These are phyloP conservation scores for Hephaestus fuliginosus DNA, from an alignment of 2,797 vertebrate species.

Conservation along the genomic window DNA sequence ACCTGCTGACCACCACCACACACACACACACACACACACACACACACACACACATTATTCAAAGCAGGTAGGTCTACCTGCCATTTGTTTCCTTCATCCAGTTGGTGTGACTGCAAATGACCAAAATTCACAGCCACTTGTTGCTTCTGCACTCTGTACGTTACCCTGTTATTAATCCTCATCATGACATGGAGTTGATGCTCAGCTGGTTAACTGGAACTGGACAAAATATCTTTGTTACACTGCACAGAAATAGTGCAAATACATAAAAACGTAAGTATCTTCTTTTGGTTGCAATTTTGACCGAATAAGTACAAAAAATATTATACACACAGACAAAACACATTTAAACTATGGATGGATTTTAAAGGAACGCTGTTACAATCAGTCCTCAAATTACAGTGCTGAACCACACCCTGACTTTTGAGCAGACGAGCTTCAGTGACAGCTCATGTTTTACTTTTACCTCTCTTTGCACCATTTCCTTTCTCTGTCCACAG, in stretches of 20 bases:
- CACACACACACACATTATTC: too few relatives aligned
- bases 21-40: too few relatives aligned
- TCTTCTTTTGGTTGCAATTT: background rate
- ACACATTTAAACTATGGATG: background rate
- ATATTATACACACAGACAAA: too few relatives aligned
- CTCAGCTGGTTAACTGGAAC: too few relatives aligned
- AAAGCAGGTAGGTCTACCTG: too few relatives aligned
- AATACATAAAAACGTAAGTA: background rate
- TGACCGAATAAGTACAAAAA: background rate
- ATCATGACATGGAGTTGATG: too few relatives aligned
- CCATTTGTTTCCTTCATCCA: too few relatives aligned
- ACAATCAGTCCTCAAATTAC: constrained; percentile 5
- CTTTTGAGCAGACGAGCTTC: constrained; percentile 32
- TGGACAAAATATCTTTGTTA: background rate
- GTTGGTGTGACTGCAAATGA: too few relatives aligned
- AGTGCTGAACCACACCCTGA: constrained; percentile 47
- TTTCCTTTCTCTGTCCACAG: constrained; percentile 50
- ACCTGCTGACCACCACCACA: too few relatives aligned
- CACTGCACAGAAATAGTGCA: background rate
- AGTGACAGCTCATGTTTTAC: constrained; percentile 37
- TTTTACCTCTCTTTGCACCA: constrained; percentile 38
- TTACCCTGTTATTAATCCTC: too few relatives aligned
- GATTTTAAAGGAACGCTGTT: background rate
- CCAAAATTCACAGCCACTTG: too few relatives aligned
- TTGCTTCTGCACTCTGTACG: too few relatives aligned